Conservation (phyloP, 2,797 vertebrate genomes). For the Leptatherina wallacei region DNA sequence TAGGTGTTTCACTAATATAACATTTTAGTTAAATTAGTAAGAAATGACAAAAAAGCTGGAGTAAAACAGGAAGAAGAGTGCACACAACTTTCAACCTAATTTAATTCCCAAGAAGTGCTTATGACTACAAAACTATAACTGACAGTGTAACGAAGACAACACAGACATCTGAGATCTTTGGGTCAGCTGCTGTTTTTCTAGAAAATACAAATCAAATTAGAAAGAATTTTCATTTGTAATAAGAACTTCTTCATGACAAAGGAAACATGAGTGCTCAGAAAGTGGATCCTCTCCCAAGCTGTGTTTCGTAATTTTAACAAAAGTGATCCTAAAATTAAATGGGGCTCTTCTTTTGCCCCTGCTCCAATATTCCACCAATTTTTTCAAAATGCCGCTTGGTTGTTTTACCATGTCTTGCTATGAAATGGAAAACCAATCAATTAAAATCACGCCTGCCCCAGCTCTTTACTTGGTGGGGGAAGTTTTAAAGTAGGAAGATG, state of each 20-base stretch:
- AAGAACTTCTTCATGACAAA: not conserved
- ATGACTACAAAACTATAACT: not conserved
- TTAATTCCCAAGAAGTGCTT: constrained; percentile 8
- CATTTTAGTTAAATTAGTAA: not conserved
- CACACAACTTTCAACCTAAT: not conserved
- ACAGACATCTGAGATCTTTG: constrained; percentile 2
- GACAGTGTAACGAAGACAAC: constrained; percentile 8
- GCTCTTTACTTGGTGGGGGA: not conserved
- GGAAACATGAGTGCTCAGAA: not conserved
- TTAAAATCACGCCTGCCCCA: not conserved
- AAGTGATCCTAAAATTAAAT: not conserved
- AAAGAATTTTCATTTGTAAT: not conserved
- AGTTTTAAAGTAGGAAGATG: not conserved
- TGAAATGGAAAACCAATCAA: not conserved
- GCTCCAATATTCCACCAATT: not conserved
- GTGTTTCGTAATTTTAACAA: too few species aligned
- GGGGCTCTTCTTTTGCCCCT: not conserved
- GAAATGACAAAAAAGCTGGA: not conserved
- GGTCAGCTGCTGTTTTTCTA: not conserved
- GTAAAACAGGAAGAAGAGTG: not conserved
- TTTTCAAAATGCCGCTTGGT: not conserved
- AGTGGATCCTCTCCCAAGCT: not conserved
- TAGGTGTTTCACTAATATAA: not conserved
- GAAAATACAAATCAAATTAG: not conserved
- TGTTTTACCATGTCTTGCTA: not conserved